phyloP scores from a whole-genome alignment of 2,888 invertebrate genomes.

The Aphodius sticticus region DNA sequence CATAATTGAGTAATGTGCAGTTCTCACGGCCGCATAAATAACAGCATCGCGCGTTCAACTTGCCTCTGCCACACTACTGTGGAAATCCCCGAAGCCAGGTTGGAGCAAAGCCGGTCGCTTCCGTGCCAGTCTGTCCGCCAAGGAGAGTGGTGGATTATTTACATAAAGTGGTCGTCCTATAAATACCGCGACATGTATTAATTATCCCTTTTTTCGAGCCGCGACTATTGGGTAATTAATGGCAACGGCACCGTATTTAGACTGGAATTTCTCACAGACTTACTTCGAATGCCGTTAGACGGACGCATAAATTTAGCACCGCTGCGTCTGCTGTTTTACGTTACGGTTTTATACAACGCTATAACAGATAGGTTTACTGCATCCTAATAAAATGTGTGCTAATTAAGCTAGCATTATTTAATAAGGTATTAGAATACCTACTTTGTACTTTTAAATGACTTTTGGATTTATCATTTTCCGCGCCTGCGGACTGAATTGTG shows the following conservation, averaged over 20 bases:
- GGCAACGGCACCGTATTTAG: neutral
- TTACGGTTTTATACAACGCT: no score
- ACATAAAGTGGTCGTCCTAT: neutral
- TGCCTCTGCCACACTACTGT: neutral
- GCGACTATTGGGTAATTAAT: neutral
- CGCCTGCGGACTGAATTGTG: no score
- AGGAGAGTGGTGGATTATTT: neutral
- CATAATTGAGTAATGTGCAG: slow-evolving; percentile 4
- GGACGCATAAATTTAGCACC: neutral
- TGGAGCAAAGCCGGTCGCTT: neutral
- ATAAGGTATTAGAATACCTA: no score
- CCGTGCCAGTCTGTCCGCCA: neutral
- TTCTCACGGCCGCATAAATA: neutral
- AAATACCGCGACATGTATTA: neutral
- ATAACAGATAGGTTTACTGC: no score
- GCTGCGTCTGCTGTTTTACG: no score
- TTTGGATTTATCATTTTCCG: no score
- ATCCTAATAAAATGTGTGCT: no score
- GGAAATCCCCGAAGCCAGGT: neutral
- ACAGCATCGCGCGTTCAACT: neutral
- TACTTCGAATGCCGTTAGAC: neutral
- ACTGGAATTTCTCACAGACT: neutral
- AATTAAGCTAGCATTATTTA: no score
- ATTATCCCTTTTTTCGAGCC: neutral
- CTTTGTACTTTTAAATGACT: no score